Percentiles rank a stretch among this genome's conserved stretches.
These are phyloP conservation scores for Pipra filicauda DNA, from an alignment of 2,113 vertebrate genomes.

Conservation along the genomic window DNA sequence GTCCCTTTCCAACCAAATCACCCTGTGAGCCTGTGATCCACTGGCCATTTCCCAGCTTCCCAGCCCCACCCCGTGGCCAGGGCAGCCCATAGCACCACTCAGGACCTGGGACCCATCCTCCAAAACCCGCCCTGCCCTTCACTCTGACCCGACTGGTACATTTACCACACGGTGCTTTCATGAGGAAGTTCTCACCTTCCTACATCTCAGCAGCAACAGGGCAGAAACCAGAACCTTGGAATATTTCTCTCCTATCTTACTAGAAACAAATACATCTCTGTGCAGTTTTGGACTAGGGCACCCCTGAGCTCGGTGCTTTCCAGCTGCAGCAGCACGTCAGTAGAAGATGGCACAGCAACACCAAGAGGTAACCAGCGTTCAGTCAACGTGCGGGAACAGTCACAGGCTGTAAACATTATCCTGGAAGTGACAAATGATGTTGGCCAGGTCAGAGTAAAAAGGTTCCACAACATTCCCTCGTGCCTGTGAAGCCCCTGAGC, in stretches of 20 bases:
- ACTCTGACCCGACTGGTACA: fast-evolving
- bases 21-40: neutral
- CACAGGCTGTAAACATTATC: neutral
- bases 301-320: neutral
- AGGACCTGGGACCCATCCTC: fast-evolving
- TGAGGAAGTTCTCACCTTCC: neutral
- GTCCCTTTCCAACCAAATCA: neutral
- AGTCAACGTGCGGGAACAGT: too few relatives aligned
- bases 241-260: too few relatives aligned
- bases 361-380: fast-evolving
- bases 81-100: neutral
- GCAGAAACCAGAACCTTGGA: neutral
- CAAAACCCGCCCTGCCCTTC: neutral
- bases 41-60: fast-evolving
- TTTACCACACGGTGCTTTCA: fast-evolving
- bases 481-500: neutral
- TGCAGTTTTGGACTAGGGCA: neutral
- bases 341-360: fast-evolving
- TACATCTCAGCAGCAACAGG: neutral
- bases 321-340: fast-evolving
- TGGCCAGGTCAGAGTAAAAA: fast-evolving
- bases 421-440: neutral
- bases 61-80: neutral
- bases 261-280: neutral
- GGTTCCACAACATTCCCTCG: neutral